Conservation (phyloP, 2,888 invertebrate species). For the Argyra leucocephala region DNA sequence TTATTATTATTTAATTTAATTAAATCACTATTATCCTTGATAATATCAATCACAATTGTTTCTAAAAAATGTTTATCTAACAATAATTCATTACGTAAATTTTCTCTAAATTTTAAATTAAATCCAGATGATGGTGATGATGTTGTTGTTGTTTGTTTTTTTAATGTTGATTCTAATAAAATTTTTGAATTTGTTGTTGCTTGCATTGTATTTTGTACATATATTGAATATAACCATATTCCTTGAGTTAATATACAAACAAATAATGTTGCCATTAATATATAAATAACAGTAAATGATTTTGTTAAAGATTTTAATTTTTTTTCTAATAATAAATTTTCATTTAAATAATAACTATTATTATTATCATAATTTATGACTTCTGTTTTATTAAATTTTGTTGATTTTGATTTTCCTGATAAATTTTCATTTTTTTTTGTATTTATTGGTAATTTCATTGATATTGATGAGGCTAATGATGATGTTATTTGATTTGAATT, state of each 20-base stretch:
- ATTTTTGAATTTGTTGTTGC: too few species aligned
- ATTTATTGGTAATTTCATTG: not conserved
- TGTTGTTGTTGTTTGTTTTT: too few species aligned
- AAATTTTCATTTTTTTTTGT: not conserved
- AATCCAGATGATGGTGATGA: not conserved
- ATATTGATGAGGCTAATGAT: not conserved
- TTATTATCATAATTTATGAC: not conserved
- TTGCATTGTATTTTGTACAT: not conserved
- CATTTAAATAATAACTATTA: not conserved
- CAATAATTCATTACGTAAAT: constrained; percentile 11
- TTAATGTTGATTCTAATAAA: too few species aligned
- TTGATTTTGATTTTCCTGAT: not conserved
- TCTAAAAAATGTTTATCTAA: constrained; percentile 11
- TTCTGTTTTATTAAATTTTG: too few species aligned
- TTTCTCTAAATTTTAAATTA: constrained; percentile 1
- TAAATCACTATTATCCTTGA: constrained; percentile 5
- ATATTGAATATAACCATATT: not conserved
- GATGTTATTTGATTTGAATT: not conserved
- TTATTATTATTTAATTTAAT: constrained; percentile 5
- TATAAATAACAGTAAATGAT: constrained; percentile 7
- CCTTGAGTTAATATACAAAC: not conserved
- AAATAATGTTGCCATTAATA: constrained; percentile 5
- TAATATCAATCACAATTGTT: constrained; percentile 9
- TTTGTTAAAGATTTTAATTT: constrained; percentile 10
- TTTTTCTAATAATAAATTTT: not conserved